phyloP scores from a whole-genome alignment of 2,113 vertebrate species.

The Melanocharis versteri region DNA sequence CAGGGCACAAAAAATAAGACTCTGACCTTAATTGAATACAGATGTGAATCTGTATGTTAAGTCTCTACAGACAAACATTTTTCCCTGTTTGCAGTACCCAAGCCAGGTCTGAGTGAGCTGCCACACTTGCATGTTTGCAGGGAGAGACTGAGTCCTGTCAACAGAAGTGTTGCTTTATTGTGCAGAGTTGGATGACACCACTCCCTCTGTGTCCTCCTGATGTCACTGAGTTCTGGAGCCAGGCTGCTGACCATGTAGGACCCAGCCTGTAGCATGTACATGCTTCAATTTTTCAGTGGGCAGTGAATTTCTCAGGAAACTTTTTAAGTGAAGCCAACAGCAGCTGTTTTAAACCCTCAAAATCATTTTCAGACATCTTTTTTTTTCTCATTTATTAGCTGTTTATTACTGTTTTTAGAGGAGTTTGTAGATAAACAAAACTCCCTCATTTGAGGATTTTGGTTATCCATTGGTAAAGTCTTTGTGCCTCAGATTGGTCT shows the following conservation, averaged over 20 bases:
- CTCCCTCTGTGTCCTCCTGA: background rate
- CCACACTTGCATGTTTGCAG: background rate
- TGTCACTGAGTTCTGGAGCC: rapidly evolving
- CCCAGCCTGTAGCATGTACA: background rate
- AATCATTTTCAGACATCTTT: background rate
- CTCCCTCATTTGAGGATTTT: background rate
- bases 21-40: background rate
- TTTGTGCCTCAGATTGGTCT: background rate
- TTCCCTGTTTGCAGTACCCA: background rate
- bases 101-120: background rate
- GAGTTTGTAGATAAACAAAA: background rate
- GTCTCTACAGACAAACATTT: background rate
- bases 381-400: background rate
- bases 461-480: background rate
- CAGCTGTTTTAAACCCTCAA: background rate
- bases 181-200: background rate
- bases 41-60: background rate
- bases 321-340: background rate
- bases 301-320: background rate
- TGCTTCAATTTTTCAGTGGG: background rate
- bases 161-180: background rate
- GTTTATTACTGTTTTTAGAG: background rate
- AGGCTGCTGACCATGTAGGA: background rate
- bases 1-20: background rate
- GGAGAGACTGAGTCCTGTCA: background rate